Percentiles rank a stretch among this genome's conserved stretches.
phyloP scores from a whole-genome alignment of 2,888 invertebrate genomes.

The Spodoptera picta region DNA sequence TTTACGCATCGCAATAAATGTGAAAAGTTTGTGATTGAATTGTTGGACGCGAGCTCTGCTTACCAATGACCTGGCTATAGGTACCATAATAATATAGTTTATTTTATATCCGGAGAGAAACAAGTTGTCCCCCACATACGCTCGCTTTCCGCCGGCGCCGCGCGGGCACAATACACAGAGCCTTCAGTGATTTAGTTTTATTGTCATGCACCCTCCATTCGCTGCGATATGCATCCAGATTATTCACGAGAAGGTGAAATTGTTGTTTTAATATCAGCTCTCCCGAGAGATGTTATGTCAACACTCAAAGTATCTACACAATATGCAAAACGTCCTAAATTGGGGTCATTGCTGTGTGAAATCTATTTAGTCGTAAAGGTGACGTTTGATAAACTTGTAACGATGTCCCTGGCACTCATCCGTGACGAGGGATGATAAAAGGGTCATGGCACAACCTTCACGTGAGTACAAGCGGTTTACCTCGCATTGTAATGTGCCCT shows the following conservation, averaged over 20 bases:
- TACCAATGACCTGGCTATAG: slow-evolving; percentile 59
- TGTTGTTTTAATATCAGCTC: slow-evolving; percentile 50
- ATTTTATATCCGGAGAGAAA: slow-evolving; percentile 81
- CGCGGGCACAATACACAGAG: slow-evolving; percentile 80
- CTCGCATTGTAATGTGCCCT: slow-evolving; percentile 74
- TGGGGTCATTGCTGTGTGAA: slow-evolving; percentile 56
- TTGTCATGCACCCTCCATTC: slow-evolving; percentile 85
- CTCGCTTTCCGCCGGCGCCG: slow-evolving; percentile 87
- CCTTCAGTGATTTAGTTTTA: slow-evolving; percentile 87
- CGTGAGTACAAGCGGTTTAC: slow-evolving; percentile 77
- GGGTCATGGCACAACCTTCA: slow-evolving; percentile 75
- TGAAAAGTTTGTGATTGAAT: slow-evolving; percentile 57
- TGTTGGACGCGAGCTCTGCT: slow-evolving; percentile 50
- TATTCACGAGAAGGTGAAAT: slow-evolving; percentile 72
- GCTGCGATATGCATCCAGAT: slow-evolving; percentile 69
- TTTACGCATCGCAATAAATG: slow-evolving; percentile 45
- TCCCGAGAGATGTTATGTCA: slow-evolving; percentile 6
- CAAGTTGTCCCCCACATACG: slow-evolving; percentile 84
- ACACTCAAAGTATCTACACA: slow-evolving; percentile 20
- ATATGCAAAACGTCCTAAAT: slow-evolving; percentile 49
- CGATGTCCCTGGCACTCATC: slow-evolving; percentile 66
- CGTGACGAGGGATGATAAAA: slow-evolving; percentile 75
- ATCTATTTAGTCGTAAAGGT: slow-evolving; percentile 59
- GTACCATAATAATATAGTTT: slow-evolving; percentile 69
- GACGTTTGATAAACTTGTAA: slow-evolving; percentile 67